Percentiles rank a stretch among this genome's conserved stretches.
Evolutionary conservation across 1,140 invertebrate species (phyloP).

Genomic region (Sycophila sp.): DNA sequence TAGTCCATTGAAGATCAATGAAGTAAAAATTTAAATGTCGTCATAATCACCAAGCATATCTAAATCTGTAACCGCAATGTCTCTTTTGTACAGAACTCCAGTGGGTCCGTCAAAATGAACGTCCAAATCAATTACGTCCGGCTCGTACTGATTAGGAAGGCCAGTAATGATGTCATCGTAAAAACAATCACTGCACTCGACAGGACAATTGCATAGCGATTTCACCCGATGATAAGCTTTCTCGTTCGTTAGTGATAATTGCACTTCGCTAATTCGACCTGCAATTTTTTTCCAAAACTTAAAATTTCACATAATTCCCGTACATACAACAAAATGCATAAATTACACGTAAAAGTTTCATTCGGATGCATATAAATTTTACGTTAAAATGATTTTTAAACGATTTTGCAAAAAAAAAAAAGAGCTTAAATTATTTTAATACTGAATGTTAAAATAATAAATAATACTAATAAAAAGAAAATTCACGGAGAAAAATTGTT

Average conservation of each 20-base stretch:
- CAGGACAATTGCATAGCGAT: neutral
- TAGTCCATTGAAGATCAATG: neutral
- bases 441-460: no score
- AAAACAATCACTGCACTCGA: neutral
- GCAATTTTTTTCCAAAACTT: no score
- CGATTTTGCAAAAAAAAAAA: no score
- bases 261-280: neutral
- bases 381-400: no score
- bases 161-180: neutral
- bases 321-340: no score
- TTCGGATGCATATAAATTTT: no score
- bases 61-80: neutral
- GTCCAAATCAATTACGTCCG: neutral
- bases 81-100: neutral
- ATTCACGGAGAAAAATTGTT: no score
- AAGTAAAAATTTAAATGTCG: neutral
- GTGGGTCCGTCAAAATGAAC: neutral
- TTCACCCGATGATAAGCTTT: neutral
- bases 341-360: no score
- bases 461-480: no score
- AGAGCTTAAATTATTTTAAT: no score
- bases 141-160: neutral
- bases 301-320: no score
- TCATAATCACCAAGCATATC: neutral
- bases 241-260: neutral